Base-by-base conservation (phyloP, 2,888 invertebrate species). In the Melieria omissa region DNA sequence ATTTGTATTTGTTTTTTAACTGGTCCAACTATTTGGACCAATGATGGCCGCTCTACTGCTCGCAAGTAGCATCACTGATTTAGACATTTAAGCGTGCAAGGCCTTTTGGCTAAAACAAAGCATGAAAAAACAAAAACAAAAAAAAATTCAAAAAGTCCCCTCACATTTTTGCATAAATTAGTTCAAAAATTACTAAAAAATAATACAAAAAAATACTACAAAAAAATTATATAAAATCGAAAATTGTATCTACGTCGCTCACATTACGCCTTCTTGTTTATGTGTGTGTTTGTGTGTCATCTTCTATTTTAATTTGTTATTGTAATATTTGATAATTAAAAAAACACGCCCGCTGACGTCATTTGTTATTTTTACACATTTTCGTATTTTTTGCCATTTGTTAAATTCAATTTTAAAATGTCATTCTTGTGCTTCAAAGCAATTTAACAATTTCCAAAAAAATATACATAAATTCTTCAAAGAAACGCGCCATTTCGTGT, bases 401-500 rank as follows among this genome's bases (percentile, higher is more conserved):
- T 10, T 4, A 4, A 10, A 9, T 52, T 44, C 64, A n/a, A 68
- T 64, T 58, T 61, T 63, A 45, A 69, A 69, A 5, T 70, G 70
- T 64, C 70, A 58, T 57, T 58, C 49, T 49, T 10, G 14, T 46
- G 41, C 42, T 64, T 63, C 10, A 6, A 70, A 64, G 57, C 45
- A 64, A 58, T 70, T 64, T 55, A 70, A 70, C 58, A 58, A 6
- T n/a, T 61, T 52, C 47, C 14, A 44, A 42, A 44, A n/a, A 49
- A 66, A 29, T 60, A 10, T 49, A 9, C 46, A 67, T 67, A 67
- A 67, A 67, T 67, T 67, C 14, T 67, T 49, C 60, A 67, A 60
- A 29, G 29, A 67, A 60, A 58, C 47, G 42, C 49, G 42, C 49
- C 58, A 29, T 67, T 67, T 67, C 49, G 12, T 60, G 52, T 67